Evolutionary conservation across 2,888 invertebrate species (phyloP).

Genomic region (Dolomedes plantarius): DNA sequence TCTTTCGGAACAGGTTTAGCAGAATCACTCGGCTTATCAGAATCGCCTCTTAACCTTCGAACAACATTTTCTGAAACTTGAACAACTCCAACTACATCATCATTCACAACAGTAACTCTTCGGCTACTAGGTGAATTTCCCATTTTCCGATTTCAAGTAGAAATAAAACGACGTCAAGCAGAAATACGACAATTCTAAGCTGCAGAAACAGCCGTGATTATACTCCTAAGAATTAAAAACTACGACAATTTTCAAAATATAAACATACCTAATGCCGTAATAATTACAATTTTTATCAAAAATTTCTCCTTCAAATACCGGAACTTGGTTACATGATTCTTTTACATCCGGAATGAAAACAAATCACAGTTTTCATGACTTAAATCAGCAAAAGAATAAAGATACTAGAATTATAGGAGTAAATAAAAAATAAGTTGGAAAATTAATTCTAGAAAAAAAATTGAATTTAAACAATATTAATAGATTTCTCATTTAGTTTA

Average conservation of each 20-base stretch:
- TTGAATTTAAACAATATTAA: too few relatives aligned
- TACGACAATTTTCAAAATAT: not conserved
- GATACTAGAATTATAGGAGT: not conserved
- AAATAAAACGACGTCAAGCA: too few relatives aligned
- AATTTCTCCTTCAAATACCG: not conserved
- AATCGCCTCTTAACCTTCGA: conserved; percentile 53
- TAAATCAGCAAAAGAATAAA: too few relatives aligned
- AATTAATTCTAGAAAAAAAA: not conserved
- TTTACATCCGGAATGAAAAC: not conserved
- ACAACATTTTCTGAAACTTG: conserved; percentile 72
- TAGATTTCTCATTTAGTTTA: too few relatives aligned
- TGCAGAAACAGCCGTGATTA: too few relatives aligned
- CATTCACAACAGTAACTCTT: conserved; percentile 72
- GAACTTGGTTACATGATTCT: not conserved
- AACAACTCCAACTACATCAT: conserved; percentile 69
- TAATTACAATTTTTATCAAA: not conserved
- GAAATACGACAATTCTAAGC: too few relatives aligned
- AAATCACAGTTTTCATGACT: too few relatives aligned
- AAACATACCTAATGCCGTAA: not conserved
- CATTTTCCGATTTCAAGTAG: conserved; percentile 37
- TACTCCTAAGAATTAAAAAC: not conserved
- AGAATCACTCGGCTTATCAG: conserved; percentile 29
- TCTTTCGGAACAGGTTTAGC: not conserved
- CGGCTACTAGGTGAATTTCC: conserved; percentile 68
- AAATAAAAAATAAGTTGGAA: not conserved